Evolutionary conservation across 2,888 invertebrate species (phyloP), one percentile per base, ranked within the genome.

Genomic region (Flabesymbios commensalis): DNA sequence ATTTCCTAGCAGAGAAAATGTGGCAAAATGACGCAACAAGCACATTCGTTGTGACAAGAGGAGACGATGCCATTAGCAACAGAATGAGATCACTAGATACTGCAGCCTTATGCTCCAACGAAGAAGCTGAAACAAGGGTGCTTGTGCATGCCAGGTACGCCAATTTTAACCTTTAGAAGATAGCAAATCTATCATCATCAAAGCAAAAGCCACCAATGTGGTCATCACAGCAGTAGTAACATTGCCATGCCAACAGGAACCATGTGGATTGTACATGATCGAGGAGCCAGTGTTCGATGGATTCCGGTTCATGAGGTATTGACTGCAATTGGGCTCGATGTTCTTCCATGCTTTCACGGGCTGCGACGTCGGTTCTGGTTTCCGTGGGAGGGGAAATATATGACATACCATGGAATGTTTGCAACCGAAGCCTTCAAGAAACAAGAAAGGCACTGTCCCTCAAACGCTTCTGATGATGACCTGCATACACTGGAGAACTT

Each of bases 311-410:
- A 68, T 68, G 68, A 70, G 1, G 22, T 71, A 1, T 43, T 17
- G 28, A 17, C 45, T 5, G 10, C 61, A 26, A 39, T 71, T 24
- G 65, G 69, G 3, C 57, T 45, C 14, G 70, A 73, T 58, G 52
- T 59, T 33, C 61, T 64, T 4, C 71, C 65, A 17, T 51, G 59
- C 10, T 73, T 72, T 49, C 19, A 57, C 47, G 63, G 69, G 1
- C 67, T 67, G 51, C 64, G 64, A 10, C 65, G 69, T 45, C 67
- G 65, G 47, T 69, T 70, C 36, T 73, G 67, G 67, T 59, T 65
- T 26, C 65, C 67, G 10, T 69, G 66, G 71, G 72, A 67, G 5
- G n/a, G n/a, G n/a, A n/a, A n/a, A n/a, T n/a, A n/a, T n/a, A n/a
- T n/a, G n/a, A n/a, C n/a, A n/a, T n/a, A n/a, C n/a, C n/a, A n/a